phyloP scores from a whole-genome alignment of 2,797 vertebrate species.

The Pipistrellus nathusii region DNA sequence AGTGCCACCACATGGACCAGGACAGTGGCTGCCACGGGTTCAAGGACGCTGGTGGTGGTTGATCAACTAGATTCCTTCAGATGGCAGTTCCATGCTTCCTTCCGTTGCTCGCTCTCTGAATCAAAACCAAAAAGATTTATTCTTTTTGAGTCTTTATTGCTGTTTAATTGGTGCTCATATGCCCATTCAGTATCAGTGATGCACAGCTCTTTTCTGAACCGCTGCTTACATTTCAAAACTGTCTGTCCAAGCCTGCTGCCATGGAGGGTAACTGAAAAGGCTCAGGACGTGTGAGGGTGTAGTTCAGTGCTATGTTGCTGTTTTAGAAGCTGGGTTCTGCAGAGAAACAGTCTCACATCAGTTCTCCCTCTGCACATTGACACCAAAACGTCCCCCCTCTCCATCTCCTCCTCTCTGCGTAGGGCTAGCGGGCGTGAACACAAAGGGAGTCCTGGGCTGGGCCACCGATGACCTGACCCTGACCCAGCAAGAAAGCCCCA shows the following conservation, averaged over 20 bases:
- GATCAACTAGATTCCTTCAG: not conserved
- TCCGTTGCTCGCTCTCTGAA: not conserved
- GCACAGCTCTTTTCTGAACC: not conserved
- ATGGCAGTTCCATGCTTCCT: not conserved
- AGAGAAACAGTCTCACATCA: not conserved
- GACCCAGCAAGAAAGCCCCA: no score
- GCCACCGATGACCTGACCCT: slow-evolving; percentile 1
- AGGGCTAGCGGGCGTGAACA: not conserved
- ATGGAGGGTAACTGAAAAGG: not conserved
- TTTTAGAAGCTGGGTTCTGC: not conserved
- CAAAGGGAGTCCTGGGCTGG: not conserved
- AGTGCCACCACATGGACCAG: not conserved
- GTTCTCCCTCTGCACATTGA: not conserved
- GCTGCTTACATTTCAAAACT: not conserved
- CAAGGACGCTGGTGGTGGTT: not conserved
- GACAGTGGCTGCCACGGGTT: not conserved
- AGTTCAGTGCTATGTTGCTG: not conserved
- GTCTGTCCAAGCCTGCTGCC: not conserved
- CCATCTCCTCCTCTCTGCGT: not conserved
- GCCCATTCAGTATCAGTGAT: not conserved
- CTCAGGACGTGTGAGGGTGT: not conserved
- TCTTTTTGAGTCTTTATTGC: not conserved
- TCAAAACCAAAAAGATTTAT: not conserved
- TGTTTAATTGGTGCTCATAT: not conserved
- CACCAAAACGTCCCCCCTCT: not conserved